A percentile compares a stretch with the other conserved stretches of the same genome.
These are phyloP conservation scores for Drosophila kuntzei DNA, from an alignment of 2,888 invertebrate genomes.

Conservation along the genomic window DNA sequence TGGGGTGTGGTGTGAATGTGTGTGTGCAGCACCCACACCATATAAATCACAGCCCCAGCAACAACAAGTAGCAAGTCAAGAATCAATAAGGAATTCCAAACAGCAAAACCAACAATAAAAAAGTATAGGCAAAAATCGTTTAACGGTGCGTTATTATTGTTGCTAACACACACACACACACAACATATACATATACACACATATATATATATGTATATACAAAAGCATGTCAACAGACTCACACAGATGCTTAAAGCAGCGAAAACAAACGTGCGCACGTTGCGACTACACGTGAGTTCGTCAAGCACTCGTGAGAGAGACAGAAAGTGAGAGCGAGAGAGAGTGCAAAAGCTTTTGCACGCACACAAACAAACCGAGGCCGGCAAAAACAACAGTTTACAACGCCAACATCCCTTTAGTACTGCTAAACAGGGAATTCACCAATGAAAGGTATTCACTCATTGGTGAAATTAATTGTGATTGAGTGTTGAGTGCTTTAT, in stretches of 20 bases:
- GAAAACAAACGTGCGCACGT: slow-evolving; percentile 80
- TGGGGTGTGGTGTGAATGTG: slow-evolving; percentile 14
- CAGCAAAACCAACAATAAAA: slow-evolving; percentile 3
- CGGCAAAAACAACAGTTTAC: slow-evolving; percentile 25
- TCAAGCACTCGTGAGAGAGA: slow-evolving; percentile 11
- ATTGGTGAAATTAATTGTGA: too few relatives aligned
- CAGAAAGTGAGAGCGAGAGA: slow-evolving; percentile 27
- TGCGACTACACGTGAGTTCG: slow-evolving; percentile 77
- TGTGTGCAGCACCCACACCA: slow-evolving; percentile 1
- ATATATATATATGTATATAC: not conserved
- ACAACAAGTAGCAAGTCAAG: slow-evolving; percentile 29
- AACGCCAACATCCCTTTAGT: slow-evolving; percentile 26
- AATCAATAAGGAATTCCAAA: slow-evolving; percentile 17
- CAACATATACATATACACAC: slow-evolving; percentile 15
- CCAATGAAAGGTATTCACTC: too few relatives aligned
- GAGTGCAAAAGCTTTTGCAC: slow-evolving; percentile 24
- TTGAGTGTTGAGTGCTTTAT: too few relatives aligned
- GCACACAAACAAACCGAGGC: slow-evolving; percentile 3
- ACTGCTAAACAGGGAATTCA: too few relatives aligned
- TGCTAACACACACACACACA: not conserved
- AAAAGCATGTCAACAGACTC: slow-evolving; percentile 18
- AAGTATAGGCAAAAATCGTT: slow-evolving; percentile 23
- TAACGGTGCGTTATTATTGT: slow-evolving; percentile 45
- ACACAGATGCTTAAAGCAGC: slow-evolving; percentile 19
- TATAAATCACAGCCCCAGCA: not conserved